Evolutionary conservation across 92 coral and sea anemone genomes (phyloP).

Genomic region (Desmophyllum pertusum): DNA sequence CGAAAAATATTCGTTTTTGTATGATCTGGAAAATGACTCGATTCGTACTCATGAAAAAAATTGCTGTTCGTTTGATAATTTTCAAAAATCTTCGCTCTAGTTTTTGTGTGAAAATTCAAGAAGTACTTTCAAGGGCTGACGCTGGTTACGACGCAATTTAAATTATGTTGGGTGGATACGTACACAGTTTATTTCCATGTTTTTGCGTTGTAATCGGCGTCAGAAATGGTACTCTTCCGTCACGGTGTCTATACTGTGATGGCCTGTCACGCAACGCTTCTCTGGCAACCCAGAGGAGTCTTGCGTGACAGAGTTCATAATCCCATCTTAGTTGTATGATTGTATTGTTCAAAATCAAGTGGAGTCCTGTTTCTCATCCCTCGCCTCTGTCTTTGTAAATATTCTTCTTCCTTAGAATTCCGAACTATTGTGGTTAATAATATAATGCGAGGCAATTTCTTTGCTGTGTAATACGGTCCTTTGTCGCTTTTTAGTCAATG

Average conservation of each 20-base stretch:
- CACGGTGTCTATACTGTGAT: background rate
- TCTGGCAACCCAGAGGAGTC: background rate
- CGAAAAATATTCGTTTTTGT: slow-evolving; percentile 6
- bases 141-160: background rate
- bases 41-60: background rate
- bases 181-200: background rate
- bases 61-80: background rate
- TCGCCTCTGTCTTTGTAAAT: slow-evolving; percentile 42
- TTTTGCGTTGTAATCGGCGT: slow-evolving; percentile 11
- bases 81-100: background rate
- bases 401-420: slow-evolving; percentile 20
- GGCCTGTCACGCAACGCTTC: background rate
- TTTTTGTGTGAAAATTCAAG: background rate
- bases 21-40: background rate
- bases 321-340: background rate
- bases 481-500: slow-evolving; percentile 38
- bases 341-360: slow-evolving; percentile 18
- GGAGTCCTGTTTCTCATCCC: background rate
- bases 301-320: background rate
- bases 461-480: slow-evolving; percentile 21
- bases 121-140: background rate
- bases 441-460: slow-evolving; percentile 37
- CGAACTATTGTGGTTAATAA: slow-evolving; percentile 18
- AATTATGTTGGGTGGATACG: slow-evolving; percentile 4
- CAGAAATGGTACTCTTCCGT: background rate